Base-by-base conservation (phyloP, 1,140 invertebrate species). In the Halesus radiatus region DNA sequence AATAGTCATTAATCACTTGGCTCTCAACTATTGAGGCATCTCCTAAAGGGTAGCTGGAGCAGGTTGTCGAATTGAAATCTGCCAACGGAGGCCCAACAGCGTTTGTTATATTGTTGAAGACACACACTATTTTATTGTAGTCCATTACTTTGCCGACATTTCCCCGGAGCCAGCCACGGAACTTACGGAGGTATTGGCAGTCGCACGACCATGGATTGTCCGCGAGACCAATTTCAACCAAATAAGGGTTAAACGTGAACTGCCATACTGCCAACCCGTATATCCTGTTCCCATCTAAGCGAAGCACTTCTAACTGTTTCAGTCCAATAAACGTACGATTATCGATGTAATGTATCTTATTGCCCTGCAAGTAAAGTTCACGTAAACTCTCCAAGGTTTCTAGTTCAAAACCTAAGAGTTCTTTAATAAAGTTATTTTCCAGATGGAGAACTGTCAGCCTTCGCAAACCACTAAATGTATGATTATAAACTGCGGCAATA, bases 131-230 rank as follows among this genome's bases (percentile, higher is more conserved):
- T 76, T 92, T 92, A 56, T 90, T 88, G 72, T 92, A 92, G 85
- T 95, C 94, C 81, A 93, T 90, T 70, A 96, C 93, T 90, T 94
- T 96, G 81, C 92, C 93, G 23, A 91, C 89, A 87, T 94, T 94
- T 56, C 89, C 91, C 79, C 91, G 91, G 85, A 97, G 91, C 93
- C 96, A 98, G 79, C 92, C 91, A 83, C 94, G 92, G 80, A 95
- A 94, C 81, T 94, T 92, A 20, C 93, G 92, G 81, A 97, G 85
- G 86, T 96, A 97, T 58, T 92, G 89, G 89, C 97, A 98, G 84
- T 97, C 95, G 87, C 97, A 98, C 73, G 93, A 95, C 96, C 96
- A 98, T 18, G 94, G 93, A 87, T 98, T 98, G 66, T 93, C 92
- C n/a, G 94, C 91, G 54, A 98, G 87, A 50, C 93, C 93, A 80